phyloP scores from a whole-genome alignment of 2,888 invertebrate genomes.

The Agrotis puta region DNA sequence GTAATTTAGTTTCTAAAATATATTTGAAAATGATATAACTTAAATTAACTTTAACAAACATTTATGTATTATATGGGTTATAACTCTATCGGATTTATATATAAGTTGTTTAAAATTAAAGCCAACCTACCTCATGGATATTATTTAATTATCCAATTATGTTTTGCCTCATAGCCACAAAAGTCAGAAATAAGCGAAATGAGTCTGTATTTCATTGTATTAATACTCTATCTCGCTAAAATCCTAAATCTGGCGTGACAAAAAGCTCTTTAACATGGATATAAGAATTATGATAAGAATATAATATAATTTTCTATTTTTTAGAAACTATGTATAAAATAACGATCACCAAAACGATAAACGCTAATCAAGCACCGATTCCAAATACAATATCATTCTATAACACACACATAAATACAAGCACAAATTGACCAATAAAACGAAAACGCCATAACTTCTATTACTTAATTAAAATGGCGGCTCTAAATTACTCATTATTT shows the following conservation, averaged over 20 bases:
- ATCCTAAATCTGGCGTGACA: background rate
- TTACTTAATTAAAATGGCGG: constrained; percentile 58
- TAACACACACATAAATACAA: constrained; percentile 11
- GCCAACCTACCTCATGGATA: background rate
- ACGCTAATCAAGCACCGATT: constrained; percentile 36
- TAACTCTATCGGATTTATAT: background rate
- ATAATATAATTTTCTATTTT: background rate
- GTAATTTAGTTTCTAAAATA: constrained; percentile 1
- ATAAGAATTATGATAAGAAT: background rate
- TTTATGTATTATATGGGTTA: background rate
- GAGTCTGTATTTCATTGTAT: too few species aligned
- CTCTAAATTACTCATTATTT: constrained; percentile 53
- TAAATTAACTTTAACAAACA: background rate
- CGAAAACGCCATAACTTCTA: constrained; percentile 45
- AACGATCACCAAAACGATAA: constrained; percentile 17
- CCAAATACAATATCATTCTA: constrained; percentile 29
- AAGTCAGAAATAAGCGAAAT: background rate
- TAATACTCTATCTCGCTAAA: background rate
- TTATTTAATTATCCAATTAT: background rate
- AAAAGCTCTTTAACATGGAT: background rate
- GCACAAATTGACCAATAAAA: constrained; percentile 50
- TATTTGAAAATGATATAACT: background rate
- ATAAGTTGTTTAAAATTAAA: background rate
- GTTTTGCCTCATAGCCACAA: background rate
- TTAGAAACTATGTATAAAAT: background rate